Conservation (phyloP, 1,140 invertebrate species). For the Pomacea maculata region DNA sequence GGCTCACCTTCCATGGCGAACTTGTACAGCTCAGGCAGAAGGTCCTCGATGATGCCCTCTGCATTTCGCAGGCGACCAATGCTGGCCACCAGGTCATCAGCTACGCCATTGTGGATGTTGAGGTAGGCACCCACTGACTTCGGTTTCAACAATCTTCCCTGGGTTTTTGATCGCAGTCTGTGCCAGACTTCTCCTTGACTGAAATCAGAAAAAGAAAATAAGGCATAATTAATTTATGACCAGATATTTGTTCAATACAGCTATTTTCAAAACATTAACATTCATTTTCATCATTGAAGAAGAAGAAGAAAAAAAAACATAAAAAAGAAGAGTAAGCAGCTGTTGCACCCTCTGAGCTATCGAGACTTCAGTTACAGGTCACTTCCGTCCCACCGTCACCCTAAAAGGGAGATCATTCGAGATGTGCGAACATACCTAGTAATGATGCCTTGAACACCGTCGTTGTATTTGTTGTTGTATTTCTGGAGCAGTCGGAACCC, state of each 20-base stretch:
- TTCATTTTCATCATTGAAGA: no score
- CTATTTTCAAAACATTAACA: no score
- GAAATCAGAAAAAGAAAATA: constrained; percentile 40
- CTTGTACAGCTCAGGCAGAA: constrained; percentile 76
- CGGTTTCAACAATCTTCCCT: constrained; percentile 77
- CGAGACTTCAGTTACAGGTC: no score
- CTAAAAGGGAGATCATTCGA: no score
- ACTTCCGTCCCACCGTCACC: no score
- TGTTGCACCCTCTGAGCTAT: no score
- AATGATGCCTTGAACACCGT: constrained; percentile 82
- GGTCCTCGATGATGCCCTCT: constrained; percentile 68
- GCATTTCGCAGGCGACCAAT: constrained; percentile 34
- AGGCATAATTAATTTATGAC: constrained; percentile 3
- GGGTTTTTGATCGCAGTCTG: constrained; percentile 77
- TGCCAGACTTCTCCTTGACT: constrained; percentile 89
- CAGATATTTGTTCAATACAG: no score
- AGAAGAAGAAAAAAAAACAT: no score
- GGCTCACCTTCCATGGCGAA: constrained; percentile 82
- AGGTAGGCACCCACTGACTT: constrained; percentile 76
- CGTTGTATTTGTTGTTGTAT: constrained; percentile 60
- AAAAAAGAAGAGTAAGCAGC: no score
- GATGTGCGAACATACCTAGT: constrained; percentile 75
- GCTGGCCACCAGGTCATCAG: constrained; percentile 72
- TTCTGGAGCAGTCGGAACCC: constrained; percentile 35
- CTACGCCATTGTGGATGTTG: constrained; percentile 71